phyloP scores from a whole-genome alignment of 2,888 invertebrate genomes.

The Choreutis nemorana region DNA sequence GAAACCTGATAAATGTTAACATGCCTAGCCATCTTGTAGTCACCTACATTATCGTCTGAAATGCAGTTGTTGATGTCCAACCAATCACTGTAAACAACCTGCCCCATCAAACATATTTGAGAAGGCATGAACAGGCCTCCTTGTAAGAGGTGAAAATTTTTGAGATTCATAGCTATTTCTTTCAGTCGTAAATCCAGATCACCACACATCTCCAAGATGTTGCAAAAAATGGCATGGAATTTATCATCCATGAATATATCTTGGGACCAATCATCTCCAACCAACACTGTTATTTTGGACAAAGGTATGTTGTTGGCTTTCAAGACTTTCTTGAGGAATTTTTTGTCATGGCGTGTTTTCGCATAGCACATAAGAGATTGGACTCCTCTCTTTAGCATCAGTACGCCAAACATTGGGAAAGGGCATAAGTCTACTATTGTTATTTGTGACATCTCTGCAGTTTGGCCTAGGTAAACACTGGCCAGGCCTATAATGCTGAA shows the following conservation, averaged over 20 bases:
- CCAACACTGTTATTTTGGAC: constrained; percentile 37
- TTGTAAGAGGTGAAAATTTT: constrained; percentile 31
- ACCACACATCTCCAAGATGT: constrained; percentile 65
- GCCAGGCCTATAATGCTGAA: neutral
- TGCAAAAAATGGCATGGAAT: constrained; percentile 63
- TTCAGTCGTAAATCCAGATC: constrained; percentile 52
- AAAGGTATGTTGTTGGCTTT: constrained; percentile 39
- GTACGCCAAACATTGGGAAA: constrained; percentile 70
- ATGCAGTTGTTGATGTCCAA: constrained; percentile 66
- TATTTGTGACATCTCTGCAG: constrained; percentile 13
- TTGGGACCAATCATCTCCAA: constrained; percentile 30
- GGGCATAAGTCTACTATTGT: constrained; percentile 66
- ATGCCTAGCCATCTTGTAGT: constrained; percentile 58
- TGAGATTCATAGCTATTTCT: constrained; percentile 27
- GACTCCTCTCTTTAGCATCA: constrained; percentile 58
- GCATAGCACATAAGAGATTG: constrained; percentile 50
- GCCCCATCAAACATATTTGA: constrained; percentile 55
- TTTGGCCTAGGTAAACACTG: neutral
- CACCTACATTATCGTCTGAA: constrained; percentile 60
- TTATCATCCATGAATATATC: constrained; percentile 27
- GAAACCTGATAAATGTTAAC: constrained; percentile 69
- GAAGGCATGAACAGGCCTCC: constrained; percentile 62
- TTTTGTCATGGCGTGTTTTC: constrained; percentile 32
- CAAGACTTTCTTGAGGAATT: constrained; percentile 48
- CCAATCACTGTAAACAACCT: constrained; percentile 69